phyloP scores from a whole-genome alignment of 2,113 vertebrate genomes.

The Macrotus californicus region DNA sequence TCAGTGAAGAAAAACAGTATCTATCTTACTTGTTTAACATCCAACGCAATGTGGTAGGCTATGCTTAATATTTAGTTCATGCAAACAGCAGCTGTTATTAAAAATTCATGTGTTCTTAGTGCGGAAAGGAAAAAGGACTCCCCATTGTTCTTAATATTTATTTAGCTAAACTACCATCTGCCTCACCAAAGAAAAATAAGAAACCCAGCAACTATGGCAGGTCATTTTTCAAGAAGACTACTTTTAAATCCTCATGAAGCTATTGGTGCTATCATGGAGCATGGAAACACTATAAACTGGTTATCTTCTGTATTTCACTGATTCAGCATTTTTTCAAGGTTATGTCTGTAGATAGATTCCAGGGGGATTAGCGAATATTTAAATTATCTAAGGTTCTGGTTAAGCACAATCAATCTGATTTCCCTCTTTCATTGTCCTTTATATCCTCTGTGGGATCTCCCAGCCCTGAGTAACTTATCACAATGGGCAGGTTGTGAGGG shows the following conservation, averaged over 20 bases:
- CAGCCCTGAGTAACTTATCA: neutral
- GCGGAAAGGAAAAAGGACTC: neutral
- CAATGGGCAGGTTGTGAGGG: neutral
- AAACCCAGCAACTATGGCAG: neutral
- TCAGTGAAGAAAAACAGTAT: slow-evolving; percentile 16
- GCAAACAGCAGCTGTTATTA: slow-evolving; percentile 18
- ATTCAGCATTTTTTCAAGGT: neutral
- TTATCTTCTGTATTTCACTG: neutral
- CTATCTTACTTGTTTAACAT: neutral
- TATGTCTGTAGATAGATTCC: neutral
- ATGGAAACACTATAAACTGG: neutral
- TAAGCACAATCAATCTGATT: neutral
- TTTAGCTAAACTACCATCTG: slow-evolving; percentile 16
- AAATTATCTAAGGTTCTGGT: neutral
- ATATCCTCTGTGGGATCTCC: neutral
- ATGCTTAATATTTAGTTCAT: slow-evolving; percentile 11
- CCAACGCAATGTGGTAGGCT: neutral
- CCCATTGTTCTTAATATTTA: slow-evolving; percentile 5
- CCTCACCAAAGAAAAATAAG: slow-evolving; percentile 19
- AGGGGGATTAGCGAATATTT: neutral
- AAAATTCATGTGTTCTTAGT: slow-evolving; percentile 11
- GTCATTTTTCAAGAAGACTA: neutral
- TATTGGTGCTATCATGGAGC: too few species aligned
- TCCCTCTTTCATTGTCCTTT: neutral
- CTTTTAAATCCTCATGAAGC: neutral